Evolutionary conservation across 2,797 vertebrate genomes (phyloP), one percentile per base, ranked within the genome.

Genomic region (Syndactyla subalaris): DNA sequence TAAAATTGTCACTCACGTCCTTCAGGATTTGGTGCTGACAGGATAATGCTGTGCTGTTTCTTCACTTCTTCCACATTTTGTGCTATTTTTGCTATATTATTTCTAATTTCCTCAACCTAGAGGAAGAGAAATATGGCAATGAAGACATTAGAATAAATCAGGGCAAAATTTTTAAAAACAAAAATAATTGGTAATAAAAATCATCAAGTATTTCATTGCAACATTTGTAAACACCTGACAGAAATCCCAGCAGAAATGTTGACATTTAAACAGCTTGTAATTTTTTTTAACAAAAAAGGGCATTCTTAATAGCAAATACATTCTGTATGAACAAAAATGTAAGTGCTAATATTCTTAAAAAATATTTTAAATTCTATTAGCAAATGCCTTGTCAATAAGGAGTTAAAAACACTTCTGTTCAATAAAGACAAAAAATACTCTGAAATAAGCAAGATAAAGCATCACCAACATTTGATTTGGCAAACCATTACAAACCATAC

Each of bases 1-100:
- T 39, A 74, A 57, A 67, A 41, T 15, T 5, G 13, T 18, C 21
- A 98, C 99, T 98, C 97, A 99, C 99, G 98, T 95, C 98, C 98
- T 92, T 99, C 99, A 46, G 99, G 98, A 96, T 99, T 98, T 48
- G 99, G 99, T 38, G 99, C 99, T 16, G 99, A 99, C 65, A 99
- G 98, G 77, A 99, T 99, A 96, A 97, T 98, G 98, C 99, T 99
- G 97, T 99, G 99, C 51, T 98, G 98, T 93, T 99, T 99, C 97
- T 98, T 99, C 83, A 99, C 99, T 48, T 99, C 99, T 67, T 99
- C 98, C 83, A 99, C 98, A 80, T 98, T 98, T 61, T 98, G 97
- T 52, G 98, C 97, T 84, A 99, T 98, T 96, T 98, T 99, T 82
- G 98, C 97, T 72, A 99, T 98, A 57, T 98, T 97, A 62, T 97